phyloP scores from a whole-genome alignment of 2,797 vertebrate species.

The Neosalanx taihuensis region DNA sequence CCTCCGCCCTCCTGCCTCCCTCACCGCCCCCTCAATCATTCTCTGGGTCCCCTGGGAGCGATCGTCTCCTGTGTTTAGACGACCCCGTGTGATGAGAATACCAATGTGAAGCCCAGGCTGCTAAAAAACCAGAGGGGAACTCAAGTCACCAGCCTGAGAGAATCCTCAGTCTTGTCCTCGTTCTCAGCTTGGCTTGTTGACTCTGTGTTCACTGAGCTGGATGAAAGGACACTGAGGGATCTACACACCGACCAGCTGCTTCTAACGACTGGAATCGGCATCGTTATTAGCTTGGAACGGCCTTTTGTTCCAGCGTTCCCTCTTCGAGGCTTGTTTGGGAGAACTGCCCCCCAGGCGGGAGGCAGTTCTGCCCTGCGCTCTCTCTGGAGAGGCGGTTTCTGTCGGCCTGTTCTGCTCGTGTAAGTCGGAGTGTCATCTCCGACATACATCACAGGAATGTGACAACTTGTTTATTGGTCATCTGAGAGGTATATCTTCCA shows the following conservation, averaged over 20 bases:
- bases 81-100: slow-evolving; percentile 39
- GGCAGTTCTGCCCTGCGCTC: neutral
- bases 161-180: neutral
- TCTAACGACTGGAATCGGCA: no score
- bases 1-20: neutral
- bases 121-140: slow-evolving; percentile 37
- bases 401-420: slow-evolving; percentile 26
- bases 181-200: slow-evolving; percentile 17
- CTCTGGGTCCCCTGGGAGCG: slow-evolving; percentile 10
- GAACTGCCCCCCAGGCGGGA: no score
- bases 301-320: no score
- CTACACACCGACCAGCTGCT: neutral
- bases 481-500: slow-evolving; percentile 42
- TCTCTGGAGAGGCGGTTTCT: neutral
- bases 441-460: slow-evolving; percentile 45
- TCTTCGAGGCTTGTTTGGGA: no score
- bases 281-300: no score
- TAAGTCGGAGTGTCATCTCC: slow-evolving; percentile 15
- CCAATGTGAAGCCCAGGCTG: slow-evolving; percentile 31
- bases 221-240: neutral
- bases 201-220: slow-evolving; percentile 6
- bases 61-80: slow-evolving; percentile 39
- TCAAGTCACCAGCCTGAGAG: neutral
- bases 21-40: slow-evolving; percentile 1
- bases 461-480: slow-evolving; percentile 58